Evolutionary conservation across 2,888 invertebrate species (phyloP), one percentile per base, ranked within the genome.

Genomic region (Dryobotodes eremita): DNA sequence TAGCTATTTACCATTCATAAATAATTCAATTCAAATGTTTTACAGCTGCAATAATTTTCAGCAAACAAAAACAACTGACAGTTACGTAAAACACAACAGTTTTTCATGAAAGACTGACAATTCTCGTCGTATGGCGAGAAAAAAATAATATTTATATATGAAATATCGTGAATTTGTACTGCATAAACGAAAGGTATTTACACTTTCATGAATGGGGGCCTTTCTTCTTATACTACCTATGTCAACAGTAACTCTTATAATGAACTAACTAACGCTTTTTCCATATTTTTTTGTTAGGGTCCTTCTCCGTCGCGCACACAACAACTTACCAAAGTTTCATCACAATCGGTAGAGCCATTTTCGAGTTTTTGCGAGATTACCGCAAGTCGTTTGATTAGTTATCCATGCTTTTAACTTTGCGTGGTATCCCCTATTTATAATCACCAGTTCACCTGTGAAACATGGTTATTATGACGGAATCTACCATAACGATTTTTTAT

Each of bases 61-160:
- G 55, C 2, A 15, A 23, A 46, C 59, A 71, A 69, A 73, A 79
- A 59, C 46, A 62, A 71, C 31, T 46, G 79, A 83, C 86, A 70
- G 70, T 20, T 76, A 55, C 46, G 61, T 70, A 69, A 77, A 79
- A 74, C 75, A 77, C 8, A 42, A 68, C 59, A 71, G 50, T 62
- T 4, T 59, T 65, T 79, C 26, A 75, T 70, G 61, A 66, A 71
- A 80, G 62, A 71, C 61, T 72, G 48, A n/a, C 73, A 48, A 77
- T 75, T 77, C 59, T 65, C 76, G 36, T 48, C 55, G 46, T 73
- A 75, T 75, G 74, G 53, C n/a, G 50, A 55, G 74, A 71, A 26
- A 76, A 77, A 72, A 70, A 72, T 76, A 68, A 65, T n/a, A n/a
- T n/a, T 59, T 31, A 64, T 17, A 7, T 15, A 55, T 73, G 36